Percentiles rank a stretch among this genome's conserved stretches.
phyloP scores from a whole-genome alignment of 1,140 invertebrate genomes.

The Leguminivora glycinivorella region DNA sequence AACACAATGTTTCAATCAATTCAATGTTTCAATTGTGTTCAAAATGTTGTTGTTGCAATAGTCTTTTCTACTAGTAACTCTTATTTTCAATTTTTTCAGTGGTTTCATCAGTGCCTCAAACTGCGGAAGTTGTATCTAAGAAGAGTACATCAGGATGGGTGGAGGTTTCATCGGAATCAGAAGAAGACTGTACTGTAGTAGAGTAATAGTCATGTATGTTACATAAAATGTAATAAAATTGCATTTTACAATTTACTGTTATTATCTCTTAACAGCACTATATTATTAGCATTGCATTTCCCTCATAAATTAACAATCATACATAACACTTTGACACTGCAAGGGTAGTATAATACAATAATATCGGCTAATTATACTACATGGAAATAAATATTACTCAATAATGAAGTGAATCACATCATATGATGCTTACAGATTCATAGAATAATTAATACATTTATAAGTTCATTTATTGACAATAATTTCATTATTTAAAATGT shows the following conservation, averaged over 20 bases:
- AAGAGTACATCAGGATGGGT: conserved; percentile 62
- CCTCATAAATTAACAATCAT: conserved; percentile 56
- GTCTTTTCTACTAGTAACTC: conserved; percentile 35
- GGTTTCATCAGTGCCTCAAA: conserved; percentile 57
- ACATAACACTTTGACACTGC: conserved; percentile 33
- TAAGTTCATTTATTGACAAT: not conserved
- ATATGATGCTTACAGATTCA: conserved; percentile 1
- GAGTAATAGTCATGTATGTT: conserved; percentile 47
- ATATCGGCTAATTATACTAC: conserved; percentile 30
- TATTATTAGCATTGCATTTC: conserved; percentile 63
- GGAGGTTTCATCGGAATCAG: conserved; percentile 72
- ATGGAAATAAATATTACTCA: conserved; percentile 35
- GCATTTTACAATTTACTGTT: conserved; percentile 60
- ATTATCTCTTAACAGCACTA: conserved; percentile 58
- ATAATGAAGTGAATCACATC: conserved; percentile 20
- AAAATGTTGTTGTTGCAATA: conserved; percentile 19
- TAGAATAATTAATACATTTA: conserved; percentile 10
- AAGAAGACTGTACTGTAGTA: conserved; percentile 46
- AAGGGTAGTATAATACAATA: conserved; percentile 23
- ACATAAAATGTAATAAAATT: conserved; percentile 69
- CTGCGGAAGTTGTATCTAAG: conserved; percentile 60
- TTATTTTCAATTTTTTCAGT: conserved; percentile 57
- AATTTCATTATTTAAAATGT: conserved; percentile 15
- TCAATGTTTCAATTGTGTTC: too few relatives aligned
- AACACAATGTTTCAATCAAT: too few relatives aligned